These are phyloP conservation scores for Trissolcus brochymenae DNA, from an alignment of 2,888 invertebrate species.

Conservation along the genomic window DNA sequence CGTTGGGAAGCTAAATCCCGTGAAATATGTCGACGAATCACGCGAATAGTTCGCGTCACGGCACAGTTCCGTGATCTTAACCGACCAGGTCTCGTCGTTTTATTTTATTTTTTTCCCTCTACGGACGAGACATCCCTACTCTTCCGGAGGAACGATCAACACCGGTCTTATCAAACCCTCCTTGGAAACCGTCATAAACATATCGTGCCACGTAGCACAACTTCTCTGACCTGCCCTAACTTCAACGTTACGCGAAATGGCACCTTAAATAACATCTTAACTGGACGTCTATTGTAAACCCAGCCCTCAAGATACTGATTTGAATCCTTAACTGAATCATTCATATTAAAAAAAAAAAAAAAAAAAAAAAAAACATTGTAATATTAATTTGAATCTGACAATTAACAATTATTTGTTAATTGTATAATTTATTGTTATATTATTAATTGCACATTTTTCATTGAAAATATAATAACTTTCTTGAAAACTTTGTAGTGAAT, in stretches of 20 bases:
- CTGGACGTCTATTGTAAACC: conserved; percentile 66
- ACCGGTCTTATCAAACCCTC: conserved; percentile 62
- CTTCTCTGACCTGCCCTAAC: conserved; percentile 72
- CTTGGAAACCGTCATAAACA: conserved; percentile 71
- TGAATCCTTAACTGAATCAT: background rate
- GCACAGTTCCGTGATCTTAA: conserved; percentile 58
- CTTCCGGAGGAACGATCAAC: conserved; percentile 43
- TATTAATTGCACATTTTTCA: background rate
- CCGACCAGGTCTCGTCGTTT: conserved; percentile 54
- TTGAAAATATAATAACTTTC: conserved; percentile 33
- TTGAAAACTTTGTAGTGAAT: conserved; percentile 38
- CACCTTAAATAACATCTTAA: conserved; percentile 75
- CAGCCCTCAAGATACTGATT: conserved; percentile 60
- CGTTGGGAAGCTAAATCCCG: conserved; percentile 55
- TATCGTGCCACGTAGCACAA: conserved; percentile 64
- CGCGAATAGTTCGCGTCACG: conserved; percentile 58
- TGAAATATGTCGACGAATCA: conserved; percentile 59
- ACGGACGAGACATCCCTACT: conserved; percentile 50
- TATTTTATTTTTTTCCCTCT: conserved; percentile 32
- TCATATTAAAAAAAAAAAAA: too few species aligned
- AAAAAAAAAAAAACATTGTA: too few species aligned
- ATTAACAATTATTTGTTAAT: conserved; percentile 6
- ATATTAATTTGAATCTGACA: background rate
- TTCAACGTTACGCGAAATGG: conserved; percentile 72
- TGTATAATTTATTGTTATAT: conserved; percentile 15